Evolutionary conservation across 2,888 invertebrate species (phyloP).

Genomic region (Trisateles emortualis): DNA sequence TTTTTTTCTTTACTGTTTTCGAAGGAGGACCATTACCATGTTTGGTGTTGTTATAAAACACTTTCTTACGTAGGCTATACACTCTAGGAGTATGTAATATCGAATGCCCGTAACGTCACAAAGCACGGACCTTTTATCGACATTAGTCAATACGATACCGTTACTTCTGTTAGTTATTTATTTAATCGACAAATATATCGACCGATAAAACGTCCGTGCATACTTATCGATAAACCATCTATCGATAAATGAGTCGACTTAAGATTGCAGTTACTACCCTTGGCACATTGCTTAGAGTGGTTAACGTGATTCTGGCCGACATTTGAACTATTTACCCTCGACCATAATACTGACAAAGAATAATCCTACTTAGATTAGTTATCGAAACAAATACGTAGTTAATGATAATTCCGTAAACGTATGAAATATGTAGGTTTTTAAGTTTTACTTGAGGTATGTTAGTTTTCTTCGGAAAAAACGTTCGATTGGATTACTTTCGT

Average conservation of each 20-base stretch:
- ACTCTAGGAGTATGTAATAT: constrained; percentile 18
- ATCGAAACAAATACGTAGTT: constrained; percentile 30
- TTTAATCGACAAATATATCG: constrained; percentile 35
- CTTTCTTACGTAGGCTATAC: constrained; percentile 17
- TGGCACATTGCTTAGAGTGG: constrained; percentile 22
- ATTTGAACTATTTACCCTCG: constrained; percentile 1
- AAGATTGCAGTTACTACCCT: constrained; percentile 26
- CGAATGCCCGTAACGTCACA: constrained; percentile 10
- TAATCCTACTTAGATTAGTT: constrained; percentile 15
- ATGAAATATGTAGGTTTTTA: constrained; percentile 10
- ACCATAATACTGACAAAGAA: constrained; percentile 32
- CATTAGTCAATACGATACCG: constrained; percentile 30
- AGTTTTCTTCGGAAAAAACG: constrained; percentile 12
- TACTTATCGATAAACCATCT: constrained; percentile 24
- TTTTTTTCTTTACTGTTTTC: constrained; percentile 29
- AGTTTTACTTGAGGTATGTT: constrained; percentile 13
- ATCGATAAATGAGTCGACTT: constrained; percentile 26
- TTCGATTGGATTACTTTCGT: constrained; percentile 8
- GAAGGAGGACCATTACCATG: constrained; percentile 38
- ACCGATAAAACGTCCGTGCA: constrained; percentile 39
- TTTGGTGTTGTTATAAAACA: constrained; percentile 35
- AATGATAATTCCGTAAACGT: constrained; percentile 18
- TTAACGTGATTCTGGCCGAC: not conserved
- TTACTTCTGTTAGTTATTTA: constrained; percentile 43
- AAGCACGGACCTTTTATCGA: constrained; percentile 42